These are phyloP conservation scores for Octodonta nipae DNA, from an alignment of 2,888 invertebrate species.

Conservation along the genomic window DNA sequence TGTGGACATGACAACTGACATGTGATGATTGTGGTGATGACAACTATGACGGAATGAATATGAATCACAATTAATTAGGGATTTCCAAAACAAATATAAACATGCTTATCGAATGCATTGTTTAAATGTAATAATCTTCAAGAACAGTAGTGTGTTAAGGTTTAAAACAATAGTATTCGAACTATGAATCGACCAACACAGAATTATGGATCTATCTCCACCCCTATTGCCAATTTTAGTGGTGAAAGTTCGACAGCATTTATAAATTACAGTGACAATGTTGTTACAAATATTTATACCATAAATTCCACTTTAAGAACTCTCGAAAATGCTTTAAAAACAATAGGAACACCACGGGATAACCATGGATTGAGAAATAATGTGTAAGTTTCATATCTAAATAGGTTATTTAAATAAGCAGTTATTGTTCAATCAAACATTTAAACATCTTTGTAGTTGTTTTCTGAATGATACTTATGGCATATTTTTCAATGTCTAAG, in stretches of 20 bases:
- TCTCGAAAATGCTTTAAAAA: conserved; percentile 59
- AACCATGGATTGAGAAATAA: conserved; percentile 52
- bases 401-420: no score
- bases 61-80: no score
- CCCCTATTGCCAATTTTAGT: conserved; percentile 56
- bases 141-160: no score
- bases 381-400: conserved; percentile 42
- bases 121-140: no score
- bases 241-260: conserved; percentile 61
- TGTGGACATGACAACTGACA: no score
- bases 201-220: conserved; percentile 32
- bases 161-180: no score
- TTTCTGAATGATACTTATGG: background rate
- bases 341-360: conserved; percentile 63
- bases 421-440: no score
- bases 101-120: no score
- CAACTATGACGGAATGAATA: no score
- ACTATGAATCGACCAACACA: conserved; percentile 23
- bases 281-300: conserved; percentile 66
- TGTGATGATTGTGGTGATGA: no score
- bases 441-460: conserved; percentile 1
- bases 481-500: background rate
- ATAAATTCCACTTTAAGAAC: conserved; percentile 60
- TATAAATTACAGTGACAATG: conserved; percentile 64
- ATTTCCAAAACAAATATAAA: no score